Evolutionary conservation across 2,888 invertebrate genomes (phyloP), one percentile per base, ranked within the genome.

Genomic region (Myopa testacea): DNA sequence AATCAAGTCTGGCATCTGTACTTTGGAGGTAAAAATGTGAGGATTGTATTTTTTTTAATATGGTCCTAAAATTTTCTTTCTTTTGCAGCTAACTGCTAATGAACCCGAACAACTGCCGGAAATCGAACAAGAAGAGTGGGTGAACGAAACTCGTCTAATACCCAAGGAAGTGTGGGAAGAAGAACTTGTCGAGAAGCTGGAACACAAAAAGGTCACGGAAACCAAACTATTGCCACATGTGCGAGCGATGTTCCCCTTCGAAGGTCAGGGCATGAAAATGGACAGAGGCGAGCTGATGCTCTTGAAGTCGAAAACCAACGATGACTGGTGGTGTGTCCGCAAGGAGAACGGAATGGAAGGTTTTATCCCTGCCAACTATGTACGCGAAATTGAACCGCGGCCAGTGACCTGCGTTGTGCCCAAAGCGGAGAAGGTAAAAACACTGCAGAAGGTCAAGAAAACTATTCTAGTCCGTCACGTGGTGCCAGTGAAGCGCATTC

Each of bases 241-340:
- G 12, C 93, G 93, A 82, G 94, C 95, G 12, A 90, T 96, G 71
- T 98, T 98, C 90, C 94, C 95, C 16, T 99, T 98, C 91, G 94
- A 92, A 76, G 98, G 98, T 0, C 96, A 97, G 85, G 98, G 97
- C 69, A 96, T 98, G 91, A 93, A 93, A 71, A 96, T 98, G 93
- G 92, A 92, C 76, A 98, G 98, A 89, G 96, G 96, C 75, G 98
- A 98, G 90, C 85, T 89, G 3, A 96, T 99, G 95, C 94, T 97
- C 85, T 91, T 99, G 1, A 92, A 99, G 81, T 96, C 95, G 87
- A 97, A 97, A 90, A 98, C 97, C 8, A 99, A 98, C 90, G 94
- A 95, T 0, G 99, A 99, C 88, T 99, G 99, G 99, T 99, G 99
- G 99, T 96, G 96, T 84, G 96, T 98, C n/a, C 92, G 97, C 16